Evolutionary conservation across 1,140 invertebrate species (phyloP).

Genomic region (Drosophila santomea): DNA sequence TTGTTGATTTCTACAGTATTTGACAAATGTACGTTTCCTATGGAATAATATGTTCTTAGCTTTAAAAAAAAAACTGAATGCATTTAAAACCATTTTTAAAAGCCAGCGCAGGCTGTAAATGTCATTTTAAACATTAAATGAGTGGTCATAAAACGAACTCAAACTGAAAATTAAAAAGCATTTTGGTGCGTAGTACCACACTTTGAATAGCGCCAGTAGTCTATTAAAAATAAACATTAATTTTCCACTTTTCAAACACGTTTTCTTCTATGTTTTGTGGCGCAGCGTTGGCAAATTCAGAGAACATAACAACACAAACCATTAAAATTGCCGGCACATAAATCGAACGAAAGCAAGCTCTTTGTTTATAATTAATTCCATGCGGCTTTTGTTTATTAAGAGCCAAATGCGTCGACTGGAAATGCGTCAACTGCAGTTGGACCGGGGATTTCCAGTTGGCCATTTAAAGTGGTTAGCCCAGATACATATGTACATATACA

Average conservation of each 20-base stretch:
- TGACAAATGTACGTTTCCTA: neutral
- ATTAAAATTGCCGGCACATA: conserved; percentile 63
- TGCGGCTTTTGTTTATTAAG: conserved; percentile 57
- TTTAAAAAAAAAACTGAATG: neutral
- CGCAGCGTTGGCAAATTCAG: conserved; percentile 21
- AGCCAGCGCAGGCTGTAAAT: conserved; percentile 24
- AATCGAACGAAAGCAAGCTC: conserved; percentile 49
- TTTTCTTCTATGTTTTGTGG: conserved; percentile 1
- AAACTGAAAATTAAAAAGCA: conserved; percentile 35
- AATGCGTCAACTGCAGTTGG: conserved; percentile 55
- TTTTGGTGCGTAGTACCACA: conserved; percentile 10
- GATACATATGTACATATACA: neutral
- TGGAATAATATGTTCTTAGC: neutral
- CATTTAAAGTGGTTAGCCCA: conserved; percentile 15
- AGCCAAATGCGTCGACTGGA: conserved; percentile 50
- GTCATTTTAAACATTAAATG: conserved; percentile 19
- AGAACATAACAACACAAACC: conserved; percentile 43
- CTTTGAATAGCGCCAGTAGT: conserved; percentile 26
- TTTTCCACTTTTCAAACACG: conserved; percentile 34
- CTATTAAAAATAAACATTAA: conserved; percentile 32
- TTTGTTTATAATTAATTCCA: conserved; percentile 76
- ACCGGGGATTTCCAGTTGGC: conserved; percentile 23
- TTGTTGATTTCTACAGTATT: too few species aligned
- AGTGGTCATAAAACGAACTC: conserved; percentile 20
- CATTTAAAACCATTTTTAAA: conserved; percentile 9